Evolutionary conservation across 35 echinoderm and acorn worm species (phyloP), one percentile per base, ranked within the genome.

Genomic region (Acanthaster planci): DNA sequence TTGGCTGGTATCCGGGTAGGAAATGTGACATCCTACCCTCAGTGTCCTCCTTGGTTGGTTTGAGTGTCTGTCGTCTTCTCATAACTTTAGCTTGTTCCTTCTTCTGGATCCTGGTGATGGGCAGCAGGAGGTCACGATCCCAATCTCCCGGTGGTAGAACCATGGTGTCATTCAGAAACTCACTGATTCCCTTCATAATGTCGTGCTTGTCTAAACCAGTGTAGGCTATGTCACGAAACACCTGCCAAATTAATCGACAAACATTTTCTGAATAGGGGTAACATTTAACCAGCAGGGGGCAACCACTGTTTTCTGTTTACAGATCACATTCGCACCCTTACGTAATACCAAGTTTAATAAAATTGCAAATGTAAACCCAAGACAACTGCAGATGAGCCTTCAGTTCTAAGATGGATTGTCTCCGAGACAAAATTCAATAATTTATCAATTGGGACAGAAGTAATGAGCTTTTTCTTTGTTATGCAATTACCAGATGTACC

Each of bases 141-240:
- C 96, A 99, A 3, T 99, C 96, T 78, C 96, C 91, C 2, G 91
- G 95, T 7, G 95, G 95, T 60, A 98, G 80, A 32, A 98, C 95
- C 91, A 98, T 98, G 60, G 91, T 98, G 37, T 93, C 87, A 76
- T 94, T 93, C 21, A 98, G 67, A 51, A 98, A 98, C 40, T 90
- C 92, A 86, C 93, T 91, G 59, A 98, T 98, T 37, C 91, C 95
- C 16, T 90, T 87, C 82, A 98, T 40, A 29, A 98, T 88, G 88
- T 93, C 92, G 42, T 91, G 79, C 51, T 88, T 94, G 64, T 89
- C 88, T 36, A 44, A 44, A 50, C 91, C 95, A 10, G 85, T 72
- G 64, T 98, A 97, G 18, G 95, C 95, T 21, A 86, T 93, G 37
- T 98, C 87, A 18, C 91, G 75, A 67, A 98, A 98, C 15, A 91